Evolutionary conservation across 2,888 invertebrate species (phyloP), one percentile per base, ranked within the genome.

Genomic region (Aleiodes leptofemur): DNA sequence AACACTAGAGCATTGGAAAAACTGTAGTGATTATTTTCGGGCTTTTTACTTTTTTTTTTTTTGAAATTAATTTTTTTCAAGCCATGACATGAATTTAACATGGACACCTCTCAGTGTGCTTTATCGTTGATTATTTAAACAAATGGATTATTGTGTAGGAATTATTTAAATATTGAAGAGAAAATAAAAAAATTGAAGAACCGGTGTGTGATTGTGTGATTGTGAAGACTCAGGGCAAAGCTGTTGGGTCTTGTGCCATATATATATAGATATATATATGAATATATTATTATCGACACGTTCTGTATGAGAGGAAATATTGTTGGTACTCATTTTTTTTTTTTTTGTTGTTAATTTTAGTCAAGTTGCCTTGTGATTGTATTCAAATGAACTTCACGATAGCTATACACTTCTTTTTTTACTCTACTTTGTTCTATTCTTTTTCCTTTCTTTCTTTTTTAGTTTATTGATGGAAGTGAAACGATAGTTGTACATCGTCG

Each of bases 1-100:
- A 97, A 97, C 90, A 95, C 96, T 73, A 92, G 96, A 85, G 96
- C 97, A 72, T 93, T 98, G 85, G 98, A 98, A 89, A 96, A 96
- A 90, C 93, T 98, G 90, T 97, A 94, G 92, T 72, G 61, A 31
- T 72, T 51, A n/a, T 5, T 3, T 23, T 23, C 2, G 23, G 23
- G 13, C 11, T 61, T 31, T 11, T 31, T 4, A 50, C 3, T 69
- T 56, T 43, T 48, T 50, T 48, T 50, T 57, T 31, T 53, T 50
- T 11, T 14, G 11, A 53, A n/a, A 11, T n/a, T 53, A 14, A 14
- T 53, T 53, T 7, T 14, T 53, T 14, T 53, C 16, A 1, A 1
- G 3, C 16, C 16, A 9, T 5, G 14, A 53, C 6, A 53, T 53
- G 4, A 14, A 53, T 13, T 53, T 16, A 5, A 53, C 14, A 53